Evolutionary conservation across 2,113 vertebrate species (phyloP).

Genomic region (Butastur rufipennis): DNA sequence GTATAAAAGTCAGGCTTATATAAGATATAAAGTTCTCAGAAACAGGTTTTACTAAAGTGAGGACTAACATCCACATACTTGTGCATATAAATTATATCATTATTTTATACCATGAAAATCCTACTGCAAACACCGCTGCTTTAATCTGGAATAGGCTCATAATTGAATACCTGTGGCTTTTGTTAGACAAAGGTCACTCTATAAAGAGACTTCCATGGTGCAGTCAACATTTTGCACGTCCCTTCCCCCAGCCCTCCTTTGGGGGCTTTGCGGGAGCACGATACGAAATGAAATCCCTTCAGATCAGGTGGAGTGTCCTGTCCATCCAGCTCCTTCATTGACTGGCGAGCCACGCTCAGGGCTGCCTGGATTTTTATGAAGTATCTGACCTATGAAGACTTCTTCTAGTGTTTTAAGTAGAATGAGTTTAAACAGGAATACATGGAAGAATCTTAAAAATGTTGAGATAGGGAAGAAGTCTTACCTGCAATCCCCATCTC

Average conservation of each 20-base stretch:
- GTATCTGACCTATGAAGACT: neutral
- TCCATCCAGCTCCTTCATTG: neutral
- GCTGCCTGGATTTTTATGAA: neutral
- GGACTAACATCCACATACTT: neutral
- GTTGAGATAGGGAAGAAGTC: neutral
- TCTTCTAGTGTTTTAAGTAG: neutral
- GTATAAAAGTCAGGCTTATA: neutral
- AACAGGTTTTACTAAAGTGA: neutral
- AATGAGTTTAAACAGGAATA: neutral
- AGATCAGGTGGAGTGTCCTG: neutral
- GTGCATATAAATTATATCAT: neutral
- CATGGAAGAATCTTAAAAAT: neutral
- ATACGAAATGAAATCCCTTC: neutral
- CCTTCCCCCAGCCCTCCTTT: neutral
- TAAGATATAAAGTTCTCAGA: neutral
- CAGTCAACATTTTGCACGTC: neutral
- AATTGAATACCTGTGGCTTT: neutral
- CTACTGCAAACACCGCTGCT: neutral
- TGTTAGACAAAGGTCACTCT: neutral
- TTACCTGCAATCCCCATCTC: slow-evolving; percentile 54
- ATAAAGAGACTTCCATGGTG: neutral
- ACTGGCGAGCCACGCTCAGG: neutral
- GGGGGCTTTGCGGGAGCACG: neutral
- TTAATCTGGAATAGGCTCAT: neutral
- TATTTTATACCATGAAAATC: neutral